Evolutionary conservation across 2,797 vertebrate species (phyloP).

Genomic region (Remorina albescens): DNA sequence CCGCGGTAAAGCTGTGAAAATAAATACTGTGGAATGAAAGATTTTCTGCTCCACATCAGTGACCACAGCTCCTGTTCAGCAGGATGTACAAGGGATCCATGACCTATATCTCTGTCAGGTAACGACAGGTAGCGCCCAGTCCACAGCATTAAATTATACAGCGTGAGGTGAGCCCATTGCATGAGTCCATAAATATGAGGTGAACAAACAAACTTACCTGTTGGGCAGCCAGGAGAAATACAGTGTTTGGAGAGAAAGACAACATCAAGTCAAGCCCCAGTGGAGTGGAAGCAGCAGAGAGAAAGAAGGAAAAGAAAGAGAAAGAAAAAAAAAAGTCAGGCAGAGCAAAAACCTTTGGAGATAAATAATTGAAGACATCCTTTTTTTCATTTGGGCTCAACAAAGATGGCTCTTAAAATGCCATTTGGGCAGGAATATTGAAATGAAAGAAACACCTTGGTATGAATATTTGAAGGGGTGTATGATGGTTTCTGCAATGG

Average conservation of each 20-base stretch:
- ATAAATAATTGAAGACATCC: slow-evolving; percentile 73
- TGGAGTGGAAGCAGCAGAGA: slow-evolving; percentile 29
- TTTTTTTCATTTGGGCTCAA: slow-evolving; percentile 49
- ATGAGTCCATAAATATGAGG: slow-evolving; percentile 53
- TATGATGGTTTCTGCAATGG: slow-evolving; percentile 44
- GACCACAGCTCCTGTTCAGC: slow-evolving; percentile 34
- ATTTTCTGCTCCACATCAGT: slow-evolving; percentile 48
- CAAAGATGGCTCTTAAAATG: slow-evolving; percentile 64
- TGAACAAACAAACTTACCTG: slow-evolving; percentile 77
- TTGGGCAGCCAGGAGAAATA: slow-evolving; percentile 51
- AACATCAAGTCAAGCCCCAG: slow-evolving; percentile 46
- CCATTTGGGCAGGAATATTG: slow-evolving; percentile 58
- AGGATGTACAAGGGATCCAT: slow-evolving; percentile 31
- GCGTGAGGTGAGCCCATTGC: slow-evolving; percentile 1
- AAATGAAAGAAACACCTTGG: slow-evolving; percentile 70
- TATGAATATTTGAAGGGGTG: slow-evolving; percentile 68
- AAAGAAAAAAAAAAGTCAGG: slow-evolving; percentile 51
- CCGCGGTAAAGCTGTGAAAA: slow-evolving; percentile 52
- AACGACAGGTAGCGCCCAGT: slow-evolving; percentile 23
- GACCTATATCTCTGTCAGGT: slow-evolving; percentile 23
- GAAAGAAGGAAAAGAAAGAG: not conserved
- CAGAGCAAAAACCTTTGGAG: slow-evolving; percentile 45
- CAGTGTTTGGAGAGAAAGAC: slow-evolving; percentile 28
- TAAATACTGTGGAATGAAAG: slow-evolving; percentile 41
- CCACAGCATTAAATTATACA: slow-evolving; percentile 48